Conservation (phyloP, 2,797 vertebrate genomes). For the Myioborus miniatus region DNA sequence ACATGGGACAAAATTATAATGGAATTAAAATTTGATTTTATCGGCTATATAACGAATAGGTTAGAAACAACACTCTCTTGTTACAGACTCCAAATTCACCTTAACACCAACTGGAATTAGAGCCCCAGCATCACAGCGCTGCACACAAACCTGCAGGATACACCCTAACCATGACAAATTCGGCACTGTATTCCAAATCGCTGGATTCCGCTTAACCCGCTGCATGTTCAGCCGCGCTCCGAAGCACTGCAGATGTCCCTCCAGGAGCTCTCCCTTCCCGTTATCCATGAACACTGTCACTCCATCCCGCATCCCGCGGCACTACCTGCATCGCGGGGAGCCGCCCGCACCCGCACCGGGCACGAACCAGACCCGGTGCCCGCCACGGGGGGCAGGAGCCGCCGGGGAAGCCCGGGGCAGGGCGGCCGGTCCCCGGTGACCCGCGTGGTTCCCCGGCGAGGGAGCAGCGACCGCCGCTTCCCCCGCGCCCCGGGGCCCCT, state of each 20-base stretch:
- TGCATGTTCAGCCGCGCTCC: accelerated
- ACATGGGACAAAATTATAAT: background rate
- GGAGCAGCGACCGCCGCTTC: background rate
- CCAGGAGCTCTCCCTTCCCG: background rate
- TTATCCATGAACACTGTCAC: background rate
- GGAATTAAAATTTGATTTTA: background rate
- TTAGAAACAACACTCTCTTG: background rate
- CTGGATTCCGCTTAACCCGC: background rate
- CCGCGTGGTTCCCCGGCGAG: background rate
- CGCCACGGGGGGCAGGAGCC: background rate
- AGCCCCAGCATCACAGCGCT: background rate
- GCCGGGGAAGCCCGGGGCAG: background rate
- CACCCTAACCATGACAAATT: background rate
- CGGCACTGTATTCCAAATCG: background rate
- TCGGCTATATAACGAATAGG: background rate
- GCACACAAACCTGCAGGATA: background rate
- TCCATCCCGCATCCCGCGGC: background rate
- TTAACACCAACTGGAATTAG: background rate
- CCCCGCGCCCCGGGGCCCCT: background rate
- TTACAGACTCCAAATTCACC: background rate
- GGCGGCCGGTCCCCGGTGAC: background rate
- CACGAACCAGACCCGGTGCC: accelerated
- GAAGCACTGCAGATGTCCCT: background rate
- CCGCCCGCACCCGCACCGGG: background rate
- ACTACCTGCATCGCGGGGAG: background rate